Conservation (phyloP, 1,140 invertebrate genomes). For the Pissodes strobi region DNA sequence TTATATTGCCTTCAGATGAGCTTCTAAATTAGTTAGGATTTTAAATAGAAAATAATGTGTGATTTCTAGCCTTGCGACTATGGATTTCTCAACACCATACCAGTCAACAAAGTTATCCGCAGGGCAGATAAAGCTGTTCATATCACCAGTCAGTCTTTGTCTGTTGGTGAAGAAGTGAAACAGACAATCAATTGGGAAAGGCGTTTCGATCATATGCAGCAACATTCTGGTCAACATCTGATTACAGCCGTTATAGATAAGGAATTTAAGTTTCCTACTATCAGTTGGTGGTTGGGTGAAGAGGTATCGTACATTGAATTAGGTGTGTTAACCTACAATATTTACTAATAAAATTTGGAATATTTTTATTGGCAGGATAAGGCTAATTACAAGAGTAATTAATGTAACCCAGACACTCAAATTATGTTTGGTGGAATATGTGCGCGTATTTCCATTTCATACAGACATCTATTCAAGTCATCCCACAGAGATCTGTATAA, state of each 20-base stretch:
- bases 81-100: slow-evolving; percentile 68
- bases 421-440: no score
- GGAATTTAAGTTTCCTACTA: slow-evolving; percentile 69
- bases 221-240: slow-evolving; percentile 77
- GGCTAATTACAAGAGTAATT: no score
- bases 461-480: no score
- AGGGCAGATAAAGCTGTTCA: slow-evolving; percentile 72
- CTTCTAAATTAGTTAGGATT: no score
- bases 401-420: no score
- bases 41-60: no score
- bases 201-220: slow-evolving; percentile 88
- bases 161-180: slow-evolving; percentile 64
- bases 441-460: no score
- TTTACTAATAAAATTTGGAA: no score
- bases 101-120: slow-evolving; percentile 70
- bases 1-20: no score
- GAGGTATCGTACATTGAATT: slow-evolving; percentile 70
- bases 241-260: slow-evolving; percentile 77
- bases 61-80: slow-evolving; percentile 77
- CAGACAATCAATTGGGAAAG: slow-evolving; percentile 75
- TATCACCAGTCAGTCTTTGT: slow-evolving; percentile 65
- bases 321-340: slow-evolving; percentile 48
- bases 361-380: no score
- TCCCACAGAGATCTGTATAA: no score
- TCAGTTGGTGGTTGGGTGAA: slow-evolving; percentile 80